These are phyloP conservation scores for Girardinus metallicus DNA, from an alignment of 2,797 vertebrate species.

Conservation along the genomic window DNA sequence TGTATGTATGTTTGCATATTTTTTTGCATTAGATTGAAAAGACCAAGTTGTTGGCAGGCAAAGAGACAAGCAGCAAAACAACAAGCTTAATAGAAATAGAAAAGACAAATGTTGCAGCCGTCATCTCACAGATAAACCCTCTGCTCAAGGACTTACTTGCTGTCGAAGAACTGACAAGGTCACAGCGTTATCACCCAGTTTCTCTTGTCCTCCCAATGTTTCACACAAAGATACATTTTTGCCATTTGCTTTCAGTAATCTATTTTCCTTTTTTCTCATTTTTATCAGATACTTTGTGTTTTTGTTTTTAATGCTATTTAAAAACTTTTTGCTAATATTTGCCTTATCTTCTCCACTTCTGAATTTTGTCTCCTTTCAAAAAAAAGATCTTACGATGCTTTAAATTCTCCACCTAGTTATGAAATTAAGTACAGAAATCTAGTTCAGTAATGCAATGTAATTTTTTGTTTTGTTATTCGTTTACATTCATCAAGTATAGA, in stretches of 20 bases:
- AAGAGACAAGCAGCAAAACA: conserved; percentile 37
- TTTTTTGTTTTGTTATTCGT: background rate
- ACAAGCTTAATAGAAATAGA: conserved; percentile 58
- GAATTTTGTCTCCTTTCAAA: background rate
- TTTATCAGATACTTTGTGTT: conserved; percentile 13
- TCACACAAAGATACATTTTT: conserved; percentile 12
- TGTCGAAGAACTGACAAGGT: conserved; percentile 65
- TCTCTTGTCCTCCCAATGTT: conserved; percentile 39
- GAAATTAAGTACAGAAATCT: background rate
- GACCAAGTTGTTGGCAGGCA: conserved; percentile 18
- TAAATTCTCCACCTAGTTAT: background rate
- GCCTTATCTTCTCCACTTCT: background rate
- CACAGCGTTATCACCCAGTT: conserved; percentile 54
- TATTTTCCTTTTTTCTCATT: background rate
- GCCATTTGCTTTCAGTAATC: background rate
- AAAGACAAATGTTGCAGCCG: conserved; percentile 44
- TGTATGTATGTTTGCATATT: background rate
- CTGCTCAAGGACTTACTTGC: conserved; percentile 56
- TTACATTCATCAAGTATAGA: background rate
- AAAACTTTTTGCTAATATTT: background rate
- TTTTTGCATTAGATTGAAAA: conserved; percentile 36
- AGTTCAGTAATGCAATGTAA: background rate
- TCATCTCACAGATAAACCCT: conserved; percentile 20
- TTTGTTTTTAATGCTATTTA: conserved; percentile 4
- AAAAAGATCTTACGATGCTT: background rate